Evolutionary conservation across 2,888 invertebrate species (phyloP).

Genomic region (Eumacrocentrus americanus): DNA sequence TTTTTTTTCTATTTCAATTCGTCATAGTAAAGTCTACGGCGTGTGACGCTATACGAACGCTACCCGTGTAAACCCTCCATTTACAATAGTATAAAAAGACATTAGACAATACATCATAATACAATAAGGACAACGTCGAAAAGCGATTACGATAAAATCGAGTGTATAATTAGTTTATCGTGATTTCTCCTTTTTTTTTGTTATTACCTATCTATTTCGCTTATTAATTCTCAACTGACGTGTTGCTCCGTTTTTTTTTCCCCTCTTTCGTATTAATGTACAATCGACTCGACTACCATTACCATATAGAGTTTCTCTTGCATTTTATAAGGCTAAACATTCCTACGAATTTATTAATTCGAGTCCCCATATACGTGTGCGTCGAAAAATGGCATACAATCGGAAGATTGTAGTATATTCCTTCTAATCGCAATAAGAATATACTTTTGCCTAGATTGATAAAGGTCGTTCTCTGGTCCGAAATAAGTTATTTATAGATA

Average conservation of each 20-base stretch:
- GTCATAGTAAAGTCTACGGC: constrained; percentile 35
- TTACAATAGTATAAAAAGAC: constrained; percentile 42
- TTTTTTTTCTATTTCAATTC: constrained; percentile 28
- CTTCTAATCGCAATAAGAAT: constrained; percentile 20
- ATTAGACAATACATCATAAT: constrained; percentile 34
- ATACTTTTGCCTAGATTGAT: constrained; percentile 45
- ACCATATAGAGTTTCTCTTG: too few species aligned
- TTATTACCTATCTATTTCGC: constrained; percentile 3
- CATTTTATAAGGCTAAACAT: background rate
- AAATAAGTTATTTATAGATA: constrained; percentile 59
- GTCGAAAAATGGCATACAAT: constrained; percentile 11
- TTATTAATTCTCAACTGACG: background rate
- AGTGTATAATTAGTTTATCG: constrained; percentile 31
- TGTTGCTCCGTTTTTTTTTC: background rate
- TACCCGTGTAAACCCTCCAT: constrained; percentile 33
- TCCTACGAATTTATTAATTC: background rate
- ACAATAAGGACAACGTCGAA: constrained; percentile 42
- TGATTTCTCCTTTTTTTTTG: constrained; percentile 1
- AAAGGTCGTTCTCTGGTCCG: constrained; percentile 61
- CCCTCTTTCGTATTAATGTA: too few species aligned
- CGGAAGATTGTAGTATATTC: constrained; percentile 12
- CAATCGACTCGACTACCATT: too few species aligned
- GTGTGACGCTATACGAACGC: constrained; percentile 18
- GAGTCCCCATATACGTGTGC: background rate
- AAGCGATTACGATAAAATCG: constrained; percentile 39